Percentiles rank a stretch among this genome's conserved stretches.
Conservation (phyloP, 2,888 invertebrate species). For the Thera britannica region DNA sequence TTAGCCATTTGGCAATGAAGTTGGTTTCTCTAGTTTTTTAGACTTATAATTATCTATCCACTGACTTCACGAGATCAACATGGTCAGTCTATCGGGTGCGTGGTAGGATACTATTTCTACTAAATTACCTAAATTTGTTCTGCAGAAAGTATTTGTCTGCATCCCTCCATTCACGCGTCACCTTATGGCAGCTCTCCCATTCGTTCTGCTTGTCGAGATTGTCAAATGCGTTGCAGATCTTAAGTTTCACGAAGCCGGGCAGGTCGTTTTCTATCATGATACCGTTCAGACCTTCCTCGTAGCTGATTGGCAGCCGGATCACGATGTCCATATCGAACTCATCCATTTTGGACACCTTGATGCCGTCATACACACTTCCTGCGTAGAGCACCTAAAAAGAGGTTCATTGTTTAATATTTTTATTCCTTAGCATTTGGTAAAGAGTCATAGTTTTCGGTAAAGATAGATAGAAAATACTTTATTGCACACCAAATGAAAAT, state of each 20-base stretch:
- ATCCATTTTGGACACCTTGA: conserved; percentile 84
- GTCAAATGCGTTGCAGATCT: conserved; percentile 66
- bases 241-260: conserved; percentile 78
- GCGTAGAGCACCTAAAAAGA: conserved; percentile 68
- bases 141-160: conserved; percentile 75
- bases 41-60: too few species aligned
- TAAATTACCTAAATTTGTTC: conserved; percentile 55
- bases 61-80: too few species aligned
- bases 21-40: too few species aligned
- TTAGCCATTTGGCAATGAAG: too few species aligned
- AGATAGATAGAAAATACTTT: too few species aligned
- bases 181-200: conserved; percentile 70
- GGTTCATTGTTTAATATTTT: not conserved
- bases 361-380: conserved; percentile 86
- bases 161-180: conserved; percentile 72
- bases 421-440: too few species aligned
- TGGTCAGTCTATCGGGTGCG: too few species aligned
- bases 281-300: conserved; percentile 62
- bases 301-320: conserved; percentile 79
- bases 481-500: too few species aligned
- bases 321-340: conserved; percentile 87
- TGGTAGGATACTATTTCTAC: too few species aligned
- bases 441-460: too few species aligned
- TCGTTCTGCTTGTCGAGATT: conserved; percentile 65
- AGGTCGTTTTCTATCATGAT: conserved; percentile 68